Evolutionary conservation across 2,113 vertebrate genomes (phyloP).

Genomic region (Onychorhynchus coronatus): DNA sequence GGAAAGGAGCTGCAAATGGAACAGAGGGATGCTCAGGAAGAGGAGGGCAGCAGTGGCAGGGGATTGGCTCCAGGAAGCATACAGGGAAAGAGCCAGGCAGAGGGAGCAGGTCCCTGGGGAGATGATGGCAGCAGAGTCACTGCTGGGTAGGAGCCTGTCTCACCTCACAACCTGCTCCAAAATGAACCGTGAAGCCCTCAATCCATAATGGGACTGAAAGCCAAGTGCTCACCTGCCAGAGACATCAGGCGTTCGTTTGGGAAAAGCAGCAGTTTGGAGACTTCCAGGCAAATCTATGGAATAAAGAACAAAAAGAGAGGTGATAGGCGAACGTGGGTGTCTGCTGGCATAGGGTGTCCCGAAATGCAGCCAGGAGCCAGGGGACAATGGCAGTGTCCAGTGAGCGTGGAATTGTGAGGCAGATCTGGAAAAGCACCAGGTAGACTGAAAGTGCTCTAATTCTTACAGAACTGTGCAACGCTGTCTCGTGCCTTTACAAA

Average conservation of each 20-base stretch:
- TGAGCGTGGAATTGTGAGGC: fast-evolving
- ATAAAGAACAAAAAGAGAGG: neutral
- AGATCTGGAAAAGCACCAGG: neutral
- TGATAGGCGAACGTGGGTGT: fast-evolving
- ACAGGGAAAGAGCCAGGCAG: fast-evolving
- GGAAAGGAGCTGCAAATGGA: conserved; percentile 14
- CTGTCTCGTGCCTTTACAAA: neutral
- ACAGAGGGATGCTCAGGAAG: neutral
- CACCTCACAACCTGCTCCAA: neutral
- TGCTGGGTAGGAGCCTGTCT: neutral
- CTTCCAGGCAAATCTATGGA: conserved; percentile 23
- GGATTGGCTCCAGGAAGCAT: neutral
- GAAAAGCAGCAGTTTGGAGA: neutral
- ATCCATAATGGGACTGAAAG: fast-evolving
- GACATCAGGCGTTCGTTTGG: neutral
- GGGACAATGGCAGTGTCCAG: fast-evolving
- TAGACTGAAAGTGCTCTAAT: neutral
- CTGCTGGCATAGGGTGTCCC: fast-evolving
- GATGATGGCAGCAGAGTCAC: fast-evolving
- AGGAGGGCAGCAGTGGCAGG: neutral
- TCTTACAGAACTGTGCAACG: neutral
- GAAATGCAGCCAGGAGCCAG: fast-evolving
- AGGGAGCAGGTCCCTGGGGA: neutral
- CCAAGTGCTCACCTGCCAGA: conserved; percentile 5
- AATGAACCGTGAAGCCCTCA: neutral